These are phyloP conservation scores for Strix uralensis DNA, from an alignment of 2,113 vertebrate genomes.

Conservation along the genomic window DNA sequence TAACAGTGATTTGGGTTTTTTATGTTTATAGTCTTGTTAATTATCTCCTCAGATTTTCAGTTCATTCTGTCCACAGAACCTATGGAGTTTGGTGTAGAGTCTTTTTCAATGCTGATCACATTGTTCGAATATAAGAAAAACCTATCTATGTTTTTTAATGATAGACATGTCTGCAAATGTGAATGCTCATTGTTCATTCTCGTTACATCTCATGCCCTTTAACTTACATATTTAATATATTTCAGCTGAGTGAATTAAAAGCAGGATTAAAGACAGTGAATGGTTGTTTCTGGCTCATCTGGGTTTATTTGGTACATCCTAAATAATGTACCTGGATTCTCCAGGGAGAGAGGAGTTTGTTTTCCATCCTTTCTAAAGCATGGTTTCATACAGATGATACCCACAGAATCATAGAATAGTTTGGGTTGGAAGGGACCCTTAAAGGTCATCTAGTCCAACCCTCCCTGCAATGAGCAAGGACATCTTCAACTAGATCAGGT, in stretches of 20 bases:
- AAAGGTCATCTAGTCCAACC: neutral
- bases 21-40: neutral
- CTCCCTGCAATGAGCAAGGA: neutral
- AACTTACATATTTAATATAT: neutral
- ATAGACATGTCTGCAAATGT: neutral
- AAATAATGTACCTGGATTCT: neutral
- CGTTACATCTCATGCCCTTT: neutral
- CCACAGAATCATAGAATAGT: neutral
- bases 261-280: neutral
- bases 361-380: neutral
- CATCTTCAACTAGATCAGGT: neutral
- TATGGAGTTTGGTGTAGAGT: neutral
- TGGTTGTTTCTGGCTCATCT: neutral
- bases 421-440: neutral
- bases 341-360: neutral
- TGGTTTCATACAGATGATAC: neutral
- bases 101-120: neutral
- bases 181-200: conserved; percentile 8
- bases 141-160: neutral
- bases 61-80: neutral
- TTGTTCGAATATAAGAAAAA: neutral
- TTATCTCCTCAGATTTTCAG: neutral
- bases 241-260: conserved; percentile 24
- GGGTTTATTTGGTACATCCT: neutral
- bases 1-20: neutral